Base-by-base conservation (phyloP, 2,113 vertebrate genomes). In the Vidua macroura region DNA sequence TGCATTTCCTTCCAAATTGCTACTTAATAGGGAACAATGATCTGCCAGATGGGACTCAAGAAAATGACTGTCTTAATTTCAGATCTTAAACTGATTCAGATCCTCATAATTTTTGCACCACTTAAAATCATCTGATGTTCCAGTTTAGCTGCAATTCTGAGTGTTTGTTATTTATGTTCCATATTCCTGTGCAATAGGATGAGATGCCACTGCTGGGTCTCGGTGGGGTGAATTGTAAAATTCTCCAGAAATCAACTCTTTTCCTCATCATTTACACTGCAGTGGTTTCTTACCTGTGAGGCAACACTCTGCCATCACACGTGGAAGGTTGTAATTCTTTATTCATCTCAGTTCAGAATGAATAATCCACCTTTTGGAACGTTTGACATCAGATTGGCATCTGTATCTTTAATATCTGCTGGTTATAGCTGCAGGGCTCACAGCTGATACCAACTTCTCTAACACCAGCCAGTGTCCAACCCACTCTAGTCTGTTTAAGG, bases 1-100 rank as follows among this genome's bases (percentile, higher is more conserved):
- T 68, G 48, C 62, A 30, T 94, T 86, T 83, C 76, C 86, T 88
- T 96, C 85, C 86, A 96, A 95, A 95, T 90, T 78, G n/a, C 73
- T 96, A 39, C 69, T 68, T 62, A 85, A 75, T 78, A 80, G 37
- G 88, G 86, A 69, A 48, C 75, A 44, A 78, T 86, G 84, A 52
- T 78, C 67, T 91, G 78, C 93, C 79, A 88, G 76, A 76, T 63
- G 59, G 74, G 67, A 88, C 37, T 39, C 43, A 44, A 48, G 73
- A 60, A 73, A 90, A 73, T 11, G 1, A 73, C 58, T 69, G 24
- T 87, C 72, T 92, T n/a, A 15, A 92, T 95, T 90, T 95, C 62
- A 78, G 25, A 41, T 67, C 83, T 90, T 56, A 75, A 89, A 79
- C 41, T 70, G 55, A 79, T 78, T 92, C 67, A 85, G 69, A 62